Percentiles rank a stretch among this genome's conserved stretches.
These are phyloP conservation scores for Erebia epiphron DNA, from an alignment of 2,888 invertebrate genomes.

Conservation along the genomic window DNA sequence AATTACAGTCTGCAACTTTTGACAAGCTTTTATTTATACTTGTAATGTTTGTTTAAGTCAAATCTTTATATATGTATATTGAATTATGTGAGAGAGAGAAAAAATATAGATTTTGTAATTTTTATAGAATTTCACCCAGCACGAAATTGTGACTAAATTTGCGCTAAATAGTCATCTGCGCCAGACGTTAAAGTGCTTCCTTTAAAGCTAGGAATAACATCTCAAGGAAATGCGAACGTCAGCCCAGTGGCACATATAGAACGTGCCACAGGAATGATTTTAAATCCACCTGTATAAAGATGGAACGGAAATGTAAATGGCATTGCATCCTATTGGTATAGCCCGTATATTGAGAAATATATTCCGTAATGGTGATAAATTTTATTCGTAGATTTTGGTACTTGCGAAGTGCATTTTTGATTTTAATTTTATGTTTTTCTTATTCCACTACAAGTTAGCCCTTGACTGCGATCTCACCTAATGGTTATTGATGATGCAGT, in stretches of 20 bases:
- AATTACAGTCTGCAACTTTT: too few relatives aligned
- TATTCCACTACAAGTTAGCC: too few relatives aligned
- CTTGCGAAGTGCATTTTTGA: background rate
- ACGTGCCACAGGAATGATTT: conserved; percentile 35
- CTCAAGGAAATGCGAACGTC: conserved; percentile 39
- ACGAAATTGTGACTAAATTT: background rate
- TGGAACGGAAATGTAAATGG: conserved; percentile 20
- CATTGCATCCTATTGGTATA: conserved; percentile 30
- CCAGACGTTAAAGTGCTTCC: conserved; percentile 16
- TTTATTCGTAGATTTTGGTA: background rate
- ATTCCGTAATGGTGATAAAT: conserved; percentile 13
- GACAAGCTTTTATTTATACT: too few relatives aligned
- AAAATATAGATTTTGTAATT: too few relatives aligned
- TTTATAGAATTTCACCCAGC: too few relatives aligned
- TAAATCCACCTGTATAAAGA: conserved; percentile 34
- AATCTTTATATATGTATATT: too few relatives aligned
- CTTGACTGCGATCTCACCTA: too few relatives aligned
- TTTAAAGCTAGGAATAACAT: conserved; percentile 37
- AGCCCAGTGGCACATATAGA: conserved; percentile 24
- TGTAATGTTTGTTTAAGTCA: too few relatives aligned
- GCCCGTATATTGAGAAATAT: conserved; percentile 30
- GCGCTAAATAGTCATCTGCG: background rate
- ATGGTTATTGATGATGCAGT: too few relatives aligned
- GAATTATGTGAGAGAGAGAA: too few relatives aligned
- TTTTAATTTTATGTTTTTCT: background rate